A percentile compares a stretch with the other conserved stretches of the same genome.
phyloP scores from a whole-genome alignment of 2,113 vertebrate species.

The Alexandromys fortis region DNA sequence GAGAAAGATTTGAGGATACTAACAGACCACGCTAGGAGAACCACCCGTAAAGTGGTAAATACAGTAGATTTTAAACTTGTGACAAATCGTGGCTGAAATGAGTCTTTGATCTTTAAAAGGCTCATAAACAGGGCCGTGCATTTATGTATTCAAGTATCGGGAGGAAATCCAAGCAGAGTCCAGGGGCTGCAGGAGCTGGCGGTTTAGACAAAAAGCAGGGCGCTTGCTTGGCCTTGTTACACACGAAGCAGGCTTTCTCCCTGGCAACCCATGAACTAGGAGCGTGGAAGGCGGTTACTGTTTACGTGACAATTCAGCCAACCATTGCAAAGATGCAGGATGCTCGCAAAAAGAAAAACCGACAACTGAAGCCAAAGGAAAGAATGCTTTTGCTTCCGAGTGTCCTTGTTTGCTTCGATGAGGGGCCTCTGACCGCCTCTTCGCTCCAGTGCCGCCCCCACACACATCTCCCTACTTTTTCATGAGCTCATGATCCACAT shows the following conservation, averaged over 20 bases:
- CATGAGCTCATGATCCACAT: constrained; percentile 20
- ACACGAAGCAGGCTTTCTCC: not conserved
- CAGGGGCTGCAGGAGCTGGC: constrained; percentile 13
- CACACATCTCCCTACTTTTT: not conserved
- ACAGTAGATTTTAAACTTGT: constrained; percentile 52
- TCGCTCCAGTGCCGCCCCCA: not conserved
- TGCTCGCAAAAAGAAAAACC: constrained; percentile 41
- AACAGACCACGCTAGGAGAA: constrained; percentile 15
- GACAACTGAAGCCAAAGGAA: constrained; percentile 42
- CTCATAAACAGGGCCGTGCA: constrained; percentile 63
- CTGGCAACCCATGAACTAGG: constrained; percentile 46
- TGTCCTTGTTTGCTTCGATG: not conserved
- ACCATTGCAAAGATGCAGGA: not conserved
- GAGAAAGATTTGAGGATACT: not conserved
- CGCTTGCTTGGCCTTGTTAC: constrained; percentile 37
- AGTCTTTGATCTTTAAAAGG: constrained; percentile 79
- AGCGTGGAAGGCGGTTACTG: not conserved
- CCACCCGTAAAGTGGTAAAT: constrained; percentile 55
- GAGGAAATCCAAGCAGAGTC: constrained; percentile 62
- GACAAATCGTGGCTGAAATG: constrained; percentile 66
- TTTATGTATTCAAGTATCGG: constrained; percentile 68
- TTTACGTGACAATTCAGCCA: constrained; percentile 26
- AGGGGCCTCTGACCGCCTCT: not conserved
- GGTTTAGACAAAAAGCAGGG: constrained; percentile 53
- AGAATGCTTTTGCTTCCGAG: constrained; percentile 43